Conservation (phyloP, 2,888 invertebrate species). For the Therioaphis trifolii region DNA sequence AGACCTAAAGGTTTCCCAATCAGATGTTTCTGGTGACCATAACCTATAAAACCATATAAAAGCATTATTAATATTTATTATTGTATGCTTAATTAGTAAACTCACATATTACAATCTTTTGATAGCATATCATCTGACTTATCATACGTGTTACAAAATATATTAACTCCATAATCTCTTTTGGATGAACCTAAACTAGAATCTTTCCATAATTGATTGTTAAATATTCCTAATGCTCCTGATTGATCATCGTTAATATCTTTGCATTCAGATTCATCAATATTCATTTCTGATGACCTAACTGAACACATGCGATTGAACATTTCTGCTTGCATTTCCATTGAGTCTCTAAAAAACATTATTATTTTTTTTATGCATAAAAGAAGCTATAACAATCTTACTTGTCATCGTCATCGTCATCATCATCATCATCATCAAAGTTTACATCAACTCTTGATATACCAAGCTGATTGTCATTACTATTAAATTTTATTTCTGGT, state of each 20-base stretch:
- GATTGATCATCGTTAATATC: conserved; percentile 5
- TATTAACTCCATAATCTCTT: conserved; percentile 28
- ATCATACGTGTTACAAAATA: conserved; percentile 14
- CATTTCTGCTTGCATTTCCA: conserved; percentile 71
- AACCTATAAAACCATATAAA: conserved; percentile 6
- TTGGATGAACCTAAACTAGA: conserved; percentile 7
- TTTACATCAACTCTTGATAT: conserved; percentile 49
- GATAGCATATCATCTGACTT: conserved; percentile 4
- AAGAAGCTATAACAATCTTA: conserved; percentile 23
- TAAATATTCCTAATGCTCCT: background rate
- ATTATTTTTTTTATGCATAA: background rate
- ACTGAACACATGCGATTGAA: conserved; percentile 74
- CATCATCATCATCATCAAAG: conserved; percentile 54
- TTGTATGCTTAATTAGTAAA: background rate
- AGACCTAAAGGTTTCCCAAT: conserved; percentile 59
- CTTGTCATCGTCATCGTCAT: conserved; percentile 49
- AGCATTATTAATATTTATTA: background rate
- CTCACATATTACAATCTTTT: conserved; percentile 47
- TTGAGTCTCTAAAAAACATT: conserved; percentile 63
- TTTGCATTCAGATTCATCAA: conserved; percentile 16
- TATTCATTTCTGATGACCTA: conserved; percentile 47
- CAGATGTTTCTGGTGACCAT: conserved; percentile 52
- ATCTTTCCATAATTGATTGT: conserved; percentile 51
- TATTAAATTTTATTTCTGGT: conserved; percentile 54
- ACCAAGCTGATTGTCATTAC: conserved; percentile 50